Evolutionary conservation across 2,888 invertebrate genomes (phyloP).

Genomic region (Plusia festucae): DNA sequence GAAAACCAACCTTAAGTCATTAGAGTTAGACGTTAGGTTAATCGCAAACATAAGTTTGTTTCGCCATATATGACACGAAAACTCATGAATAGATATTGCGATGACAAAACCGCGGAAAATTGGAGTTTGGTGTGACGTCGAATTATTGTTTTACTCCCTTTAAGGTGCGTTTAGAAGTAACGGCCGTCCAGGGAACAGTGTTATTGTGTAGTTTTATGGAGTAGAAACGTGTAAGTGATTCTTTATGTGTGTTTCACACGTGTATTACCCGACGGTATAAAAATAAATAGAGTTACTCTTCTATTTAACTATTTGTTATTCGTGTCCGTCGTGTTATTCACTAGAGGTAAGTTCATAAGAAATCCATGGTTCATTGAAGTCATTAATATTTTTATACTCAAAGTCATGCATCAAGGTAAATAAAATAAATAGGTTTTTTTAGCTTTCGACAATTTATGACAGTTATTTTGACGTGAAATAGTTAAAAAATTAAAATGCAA

Average conservation of each 20-base stretch:
- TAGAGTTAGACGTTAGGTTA: constrained; percentile 10
- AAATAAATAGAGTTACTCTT: too few species aligned
- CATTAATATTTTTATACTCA: too few species aligned
- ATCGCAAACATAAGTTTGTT: constrained; percentile 22
- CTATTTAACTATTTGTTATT: too few species aligned
- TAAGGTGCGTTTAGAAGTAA: constrained; percentile 52
- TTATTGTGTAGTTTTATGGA: constrained; percentile 6
- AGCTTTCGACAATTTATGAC: too few species aligned
- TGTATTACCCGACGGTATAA: neutral
- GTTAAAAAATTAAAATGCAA: too few species aligned
- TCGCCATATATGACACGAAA: constrained; percentile 63
- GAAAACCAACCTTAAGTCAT: constrained; percentile 12
- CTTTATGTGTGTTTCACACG: neutral
- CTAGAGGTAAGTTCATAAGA: too few species aligned
- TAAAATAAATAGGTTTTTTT: too few species aligned
- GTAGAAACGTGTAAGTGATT: neutral
- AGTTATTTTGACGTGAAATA: too few species aligned
- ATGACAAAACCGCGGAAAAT: constrained; percentile 82
- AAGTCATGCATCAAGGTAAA: too few species aligned
- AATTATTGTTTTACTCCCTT: constrained; percentile 72
- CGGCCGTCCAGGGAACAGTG: constrained; percentile 27
- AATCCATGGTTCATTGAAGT: too few species aligned
- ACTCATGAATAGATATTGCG: constrained; percentile 86
- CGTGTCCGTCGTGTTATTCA: too few species aligned
- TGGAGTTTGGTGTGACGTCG: constrained; percentile 69